Evolutionary conservation across 2,888 invertebrate genomes (phyloP).

Genomic region (Drosophila limbata): DNA sequence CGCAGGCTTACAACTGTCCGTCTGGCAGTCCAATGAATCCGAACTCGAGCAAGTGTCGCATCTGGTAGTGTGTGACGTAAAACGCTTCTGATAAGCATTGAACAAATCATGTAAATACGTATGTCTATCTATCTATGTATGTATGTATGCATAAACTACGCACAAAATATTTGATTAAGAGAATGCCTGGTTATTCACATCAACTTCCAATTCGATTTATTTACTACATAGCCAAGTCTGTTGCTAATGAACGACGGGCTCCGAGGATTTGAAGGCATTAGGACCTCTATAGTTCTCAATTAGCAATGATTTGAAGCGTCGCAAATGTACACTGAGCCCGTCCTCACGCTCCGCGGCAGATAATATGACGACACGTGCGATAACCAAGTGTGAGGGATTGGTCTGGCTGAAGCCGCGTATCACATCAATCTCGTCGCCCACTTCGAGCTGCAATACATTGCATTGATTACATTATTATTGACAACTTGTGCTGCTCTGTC

Average conservation of each 20-base stretch:
- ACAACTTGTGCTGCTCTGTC: not conserved
- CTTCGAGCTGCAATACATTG: constrained; percentile 86
- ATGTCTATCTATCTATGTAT: not conserved
- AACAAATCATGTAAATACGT: constrained; percentile 16
- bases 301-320: constrained; percentile 89
- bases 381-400: constrained; percentile 89
- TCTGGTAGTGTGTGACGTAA: constrained; percentile 71
- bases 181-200: not conserved
- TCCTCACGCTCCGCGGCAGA: constrained; percentile 87
- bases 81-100: constrained; percentile 44
- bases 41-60: constrained; percentile 66
- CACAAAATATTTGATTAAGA: constrained; percentile 18
- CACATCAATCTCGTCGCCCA: constrained; percentile 92
- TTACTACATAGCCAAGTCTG: constrained; percentile 4
- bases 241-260: constrained; percentile 85
- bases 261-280: constrained; percentile 83
- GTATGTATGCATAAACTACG: constrained; percentile 27
- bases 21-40: constrained; percentile 81
- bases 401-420: constrained; percentile 89
- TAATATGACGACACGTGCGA: constrained; percentile 90
- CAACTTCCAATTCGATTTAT: constrained; percentile 19
- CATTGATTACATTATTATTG: not conserved
- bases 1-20: constrained; percentile 75
- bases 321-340: constrained; percentile 87
- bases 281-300: constrained; percentile 89